Evolutionary conservation across 2,797 vertebrate genomes (phyloP).

Genomic region (Danio albolineatus): DNA sequence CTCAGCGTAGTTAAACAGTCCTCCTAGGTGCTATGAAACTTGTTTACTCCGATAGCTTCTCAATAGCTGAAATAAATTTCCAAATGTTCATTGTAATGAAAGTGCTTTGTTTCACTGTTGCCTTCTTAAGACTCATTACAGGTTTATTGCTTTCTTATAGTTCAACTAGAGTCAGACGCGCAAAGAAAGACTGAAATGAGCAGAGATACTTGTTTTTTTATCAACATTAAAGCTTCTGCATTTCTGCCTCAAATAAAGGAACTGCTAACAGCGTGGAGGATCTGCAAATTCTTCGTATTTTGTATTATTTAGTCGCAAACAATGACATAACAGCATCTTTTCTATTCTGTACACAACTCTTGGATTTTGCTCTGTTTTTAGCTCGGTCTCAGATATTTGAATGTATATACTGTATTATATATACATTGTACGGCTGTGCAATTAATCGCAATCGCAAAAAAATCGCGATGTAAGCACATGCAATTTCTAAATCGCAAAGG

Average conservation of each 20-base stretch:
- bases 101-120: constrained; percentile 37
- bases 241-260: background rate
- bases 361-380: too few species aligned
- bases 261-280: constrained; percentile 51
- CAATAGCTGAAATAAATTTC: constrained; percentile 49
- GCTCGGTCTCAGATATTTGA: too few species aligned
- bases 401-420: too few species aligned
- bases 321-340: background rate
- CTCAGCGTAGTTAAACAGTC: constrained; percentile 49
- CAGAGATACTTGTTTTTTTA: background rate
- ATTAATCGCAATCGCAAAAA: too few species aligned
- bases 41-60: constrained; percentile 9
- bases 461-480: too few species aligned
- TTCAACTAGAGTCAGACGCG: constrained; percentile 3
- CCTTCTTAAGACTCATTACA: constrained; percentile 51
- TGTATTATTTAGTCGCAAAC: too few species aligned
- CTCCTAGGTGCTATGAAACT: constrained; percentile 40
- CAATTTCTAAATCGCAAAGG: too few species aligned
- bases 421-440: too few species aligned
- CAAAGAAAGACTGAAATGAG: background rate
- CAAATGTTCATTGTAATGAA: constrained; percentile 9
- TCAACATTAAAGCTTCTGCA: background rate
- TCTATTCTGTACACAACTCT: constrained; percentile 38
- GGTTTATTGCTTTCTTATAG: constrained; percentile 53
- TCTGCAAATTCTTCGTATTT: too few species aligned